Percentiles rank a stretch among this genome's conserved stretches.
Conservation (phyloP, 92 coral and sea anemone genomes). For the Paragorgia papillata region DNA sequence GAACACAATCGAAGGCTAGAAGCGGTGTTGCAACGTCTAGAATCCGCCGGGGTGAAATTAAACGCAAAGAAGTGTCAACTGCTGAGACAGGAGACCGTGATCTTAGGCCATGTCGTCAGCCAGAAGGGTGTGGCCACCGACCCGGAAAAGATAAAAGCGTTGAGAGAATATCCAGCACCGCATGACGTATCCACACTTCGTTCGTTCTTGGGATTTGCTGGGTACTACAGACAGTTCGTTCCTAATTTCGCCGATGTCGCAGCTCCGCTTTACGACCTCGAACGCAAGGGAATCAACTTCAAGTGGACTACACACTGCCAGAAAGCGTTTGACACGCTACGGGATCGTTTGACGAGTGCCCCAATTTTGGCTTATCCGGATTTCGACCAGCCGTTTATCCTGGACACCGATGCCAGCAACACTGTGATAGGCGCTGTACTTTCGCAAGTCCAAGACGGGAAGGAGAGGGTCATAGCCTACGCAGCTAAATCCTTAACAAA, state of each 20-base stretch:
- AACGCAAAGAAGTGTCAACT: constrained; percentile 44
- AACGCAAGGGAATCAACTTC: constrained; percentile 21
- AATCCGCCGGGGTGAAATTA: constrained; percentile 54
- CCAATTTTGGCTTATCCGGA: background rate
- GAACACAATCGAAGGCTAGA: constrained; percentile 43
- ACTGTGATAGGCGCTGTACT: constrained; percentile 29
- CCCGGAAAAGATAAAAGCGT: constrained; percentile 40
- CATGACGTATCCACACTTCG: constrained; percentile 34
- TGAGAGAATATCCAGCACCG: constrained; percentile 32
- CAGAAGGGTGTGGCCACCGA: constrained; percentile 47
- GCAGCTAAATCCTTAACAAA: background rate
- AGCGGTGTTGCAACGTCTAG: constrained; percentile 32
- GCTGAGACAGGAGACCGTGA: too few species aligned
- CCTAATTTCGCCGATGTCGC: constrained; percentile 46
- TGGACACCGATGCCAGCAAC: constrained; percentile 22
- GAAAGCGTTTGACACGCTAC: constrained; percentile 13
- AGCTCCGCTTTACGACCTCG: constrained; percentile 38
- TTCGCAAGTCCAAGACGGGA: constrained; percentile 31
- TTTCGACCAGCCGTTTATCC: background rate
- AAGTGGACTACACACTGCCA: constrained; percentile 42
- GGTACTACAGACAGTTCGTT: constrained; percentile 51
- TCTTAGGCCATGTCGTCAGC: too few species aligned
- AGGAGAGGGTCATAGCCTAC: constrained; percentile 14
- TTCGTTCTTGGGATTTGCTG: constrained; percentile 35
- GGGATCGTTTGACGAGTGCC: constrained; percentile 11